Evolutionary conservation across 2,797 vertebrate genomes (phyloP), one percentile per base, ranked within the genome.

Genomic region (Selene dorsalis): DNA sequence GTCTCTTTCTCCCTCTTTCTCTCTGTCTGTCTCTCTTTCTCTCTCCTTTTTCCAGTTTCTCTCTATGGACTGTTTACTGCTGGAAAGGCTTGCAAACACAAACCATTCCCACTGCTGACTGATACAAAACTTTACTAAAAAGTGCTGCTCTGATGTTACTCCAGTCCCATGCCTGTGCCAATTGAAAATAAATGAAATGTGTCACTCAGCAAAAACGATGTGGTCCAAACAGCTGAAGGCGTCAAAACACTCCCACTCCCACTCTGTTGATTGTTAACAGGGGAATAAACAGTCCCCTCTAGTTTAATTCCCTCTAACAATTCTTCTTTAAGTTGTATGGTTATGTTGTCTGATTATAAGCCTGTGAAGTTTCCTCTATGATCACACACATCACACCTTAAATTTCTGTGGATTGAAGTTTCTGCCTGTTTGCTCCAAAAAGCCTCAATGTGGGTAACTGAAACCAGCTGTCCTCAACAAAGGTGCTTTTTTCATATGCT

Each of bases 61-160:
- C 69, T 80, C 80, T 62, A 58, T 43, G 69, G 78, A 73, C 84
- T 73, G 79, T 85, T 84, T 79, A 70, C 77, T 65, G 82, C 70
- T 53, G 28, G 65, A 84, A 78, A 81, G 69, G 56, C 73, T 73
- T 73, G 67, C 60, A 72, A 57, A 47, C 30, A 55, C 58, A 47
- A 45, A 10, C 74, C 59, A 59, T 38, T 84, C 63, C 68, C 64
- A 52, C 63, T 73, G 74, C 82, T 82, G 80, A 84, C 75, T 63
- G 6, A 16, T 22, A 56, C 56, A 43, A 55, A 79, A 73, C 60
- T 28, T 63, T 18, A 41, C 18, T 10, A 18, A 79, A 69, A 66
- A 43, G 32, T 52, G 62, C 56, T 57, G 18, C 73, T 55, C 38
- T 67, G 58, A 53, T 63, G 45, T 64, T 16, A 64, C 70, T 76